Evolutionary conservation across 2,888 invertebrate species (phyloP).

Genomic region (Conistra vaccinii): DNA sequence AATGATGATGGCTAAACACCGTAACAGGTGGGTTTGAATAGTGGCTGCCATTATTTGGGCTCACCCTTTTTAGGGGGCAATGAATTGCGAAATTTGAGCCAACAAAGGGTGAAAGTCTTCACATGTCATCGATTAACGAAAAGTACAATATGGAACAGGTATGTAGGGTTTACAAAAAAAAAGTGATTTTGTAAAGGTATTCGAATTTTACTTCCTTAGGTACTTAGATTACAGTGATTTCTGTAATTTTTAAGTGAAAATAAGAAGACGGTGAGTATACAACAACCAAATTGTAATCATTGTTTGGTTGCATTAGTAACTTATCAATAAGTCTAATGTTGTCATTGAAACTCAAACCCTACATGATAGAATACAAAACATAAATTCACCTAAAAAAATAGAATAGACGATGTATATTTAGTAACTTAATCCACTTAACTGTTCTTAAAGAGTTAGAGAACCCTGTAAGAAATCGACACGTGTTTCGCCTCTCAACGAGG

Average conservation of each 20-base stretch:
- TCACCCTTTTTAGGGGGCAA: constrained; percentile 43
- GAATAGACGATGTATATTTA: too few relatives aligned
- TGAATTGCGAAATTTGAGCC: constrained; percentile 53
- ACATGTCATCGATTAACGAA: not conserved
- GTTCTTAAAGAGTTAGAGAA: too few relatives aligned
- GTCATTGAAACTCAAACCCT: not conserved
- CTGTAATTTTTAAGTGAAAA: not conserved
- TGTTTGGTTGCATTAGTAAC: not conserved
- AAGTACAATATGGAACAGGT: not conserved
- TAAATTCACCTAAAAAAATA: too few relatives aligned
- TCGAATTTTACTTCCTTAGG: not conserved
- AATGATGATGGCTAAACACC: constrained; percentile 42
- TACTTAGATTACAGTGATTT: not conserved
- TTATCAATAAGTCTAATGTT: not conserved
- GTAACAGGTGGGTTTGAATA: constrained; percentile 52
- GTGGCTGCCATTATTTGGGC: constrained; percentile 30
- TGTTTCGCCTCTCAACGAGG: too few relatives aligned
- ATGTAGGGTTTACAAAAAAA: too few relatives aligned
- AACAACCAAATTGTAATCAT: too few relatives aligned
- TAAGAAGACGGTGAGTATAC: not conserved
- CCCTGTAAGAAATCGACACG: too few relatives aligned
- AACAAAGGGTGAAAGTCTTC: not conserved
- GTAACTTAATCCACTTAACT: too few relatives aligned
- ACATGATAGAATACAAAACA: not conserved
- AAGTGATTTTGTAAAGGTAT: not conserved